Evolutionary conservation across 2,888 invertebrate genomes (phyloP), one percentile per base, ranked within the genome.

Genomic region (Apamea crenata): DNA sequence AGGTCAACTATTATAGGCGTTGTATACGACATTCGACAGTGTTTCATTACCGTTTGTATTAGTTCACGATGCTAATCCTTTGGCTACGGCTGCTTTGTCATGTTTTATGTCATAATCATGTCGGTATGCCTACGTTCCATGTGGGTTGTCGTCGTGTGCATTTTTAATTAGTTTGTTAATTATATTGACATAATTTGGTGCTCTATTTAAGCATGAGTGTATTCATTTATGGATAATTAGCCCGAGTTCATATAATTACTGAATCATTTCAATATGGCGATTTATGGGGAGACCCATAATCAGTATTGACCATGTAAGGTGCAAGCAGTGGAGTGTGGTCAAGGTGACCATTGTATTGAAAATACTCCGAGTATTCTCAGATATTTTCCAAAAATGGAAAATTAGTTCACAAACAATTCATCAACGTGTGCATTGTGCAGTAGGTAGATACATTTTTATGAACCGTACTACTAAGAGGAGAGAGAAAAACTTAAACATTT

Each of bases 1-100:
- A 47, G 47, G 16, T 47, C 47, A 14, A 16, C 47, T 36, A 66
- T 25, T 14, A 66, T 21, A 10, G 18, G 71, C 77, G 71, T 71
- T 77, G 78, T 72, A 83, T 59, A 74, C 59, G 72, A 83, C 70
- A 78, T 67, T 66, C 67, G 50, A 77, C 75, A 69, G 29, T 61
- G 67, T 74, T 80, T 80, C 75, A 87, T 76, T 87, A 87, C 53
- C 61, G 56, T 70, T 29, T 63, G 47, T 66, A 71, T 74, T 63
- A 36, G 32, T 83, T 80, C 63, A 74, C 47, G 66, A 74, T 81
- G 32, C 61, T 25, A 78, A 53, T 74, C 56, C 56, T 47, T 74
- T 76, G 63, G 5, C 44, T 21, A 25, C 47, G 59, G 44, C 32
- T 67, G 53, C 36, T 65, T 74, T 77, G 59, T 69, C 61, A 44